Conservation (phyloP, 2,797 vertebrate species). For the Galagoides demidoff region DNA sequence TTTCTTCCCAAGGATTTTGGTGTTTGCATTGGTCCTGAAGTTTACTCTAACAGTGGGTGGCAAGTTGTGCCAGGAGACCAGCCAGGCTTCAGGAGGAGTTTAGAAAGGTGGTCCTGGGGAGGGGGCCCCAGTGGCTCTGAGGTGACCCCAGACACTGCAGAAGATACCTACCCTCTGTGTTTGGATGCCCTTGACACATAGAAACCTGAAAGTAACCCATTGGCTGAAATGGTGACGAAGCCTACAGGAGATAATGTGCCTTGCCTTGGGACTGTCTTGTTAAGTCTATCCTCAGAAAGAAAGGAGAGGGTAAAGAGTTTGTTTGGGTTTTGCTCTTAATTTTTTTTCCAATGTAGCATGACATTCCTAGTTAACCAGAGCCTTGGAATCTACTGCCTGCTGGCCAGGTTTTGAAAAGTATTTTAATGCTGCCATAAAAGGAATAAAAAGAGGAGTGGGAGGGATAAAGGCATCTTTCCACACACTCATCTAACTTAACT, state of each 20-base stretch:
- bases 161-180: background rate
- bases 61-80: background rate
- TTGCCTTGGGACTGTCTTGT: background rate
- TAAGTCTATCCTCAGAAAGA: background rate
- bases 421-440: conserved; percentile 73
- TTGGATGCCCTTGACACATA: background rate
- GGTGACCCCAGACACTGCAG: background rate
- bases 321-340: background rate
- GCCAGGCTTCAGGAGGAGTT: background rate
- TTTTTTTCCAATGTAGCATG: conserved; percentile 56
- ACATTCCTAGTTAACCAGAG: conserved; percentile 84
- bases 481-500: background rate
- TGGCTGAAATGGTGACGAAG: fast-evolving
- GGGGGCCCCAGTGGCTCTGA: background rate
- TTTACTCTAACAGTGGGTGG: background rate
- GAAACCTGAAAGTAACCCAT: background rate
- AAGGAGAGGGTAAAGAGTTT: no score
- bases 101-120: background rate
- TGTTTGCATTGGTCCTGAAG: background rate
- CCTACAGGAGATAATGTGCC: fast-evolving
- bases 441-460: background rate
- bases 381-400: conserved; percentile 83
- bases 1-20: background rate
- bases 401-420: conserved; percentile 83
- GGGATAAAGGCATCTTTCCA: conserved; percentile 45